A percentile compares a stretch with the other conserved stretches of the same genome.
phyloP scores from a whole-genome alignment of 2,888 invertebrate species.

The Cryptops parisi region DNA sequence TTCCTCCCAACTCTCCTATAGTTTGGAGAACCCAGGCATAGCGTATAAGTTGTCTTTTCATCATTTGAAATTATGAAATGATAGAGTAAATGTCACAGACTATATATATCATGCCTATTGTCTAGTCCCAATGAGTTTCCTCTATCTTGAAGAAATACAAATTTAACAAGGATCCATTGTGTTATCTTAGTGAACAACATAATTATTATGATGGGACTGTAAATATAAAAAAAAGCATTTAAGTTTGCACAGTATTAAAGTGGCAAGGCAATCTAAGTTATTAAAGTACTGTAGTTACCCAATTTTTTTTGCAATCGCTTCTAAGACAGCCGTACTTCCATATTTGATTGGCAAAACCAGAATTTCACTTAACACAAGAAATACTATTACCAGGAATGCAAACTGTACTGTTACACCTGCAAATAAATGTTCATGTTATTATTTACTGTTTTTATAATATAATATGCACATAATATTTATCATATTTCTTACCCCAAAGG shows the following conservation, averaged over 20 bases:
- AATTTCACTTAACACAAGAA: not conserved
- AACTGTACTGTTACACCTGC: not conserved
- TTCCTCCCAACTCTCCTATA: too few relatives aligned
- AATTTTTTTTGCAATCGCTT: too few relatives aligned
- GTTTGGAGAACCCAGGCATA: too few relatives aligned
- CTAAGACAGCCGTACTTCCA: not conserved
- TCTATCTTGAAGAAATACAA: not conserved
- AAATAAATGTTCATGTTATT: not conserved
- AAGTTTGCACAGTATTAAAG: too few relatives aligned
- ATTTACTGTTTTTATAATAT: too few relatives aligned
- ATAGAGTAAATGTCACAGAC: too few relatives aligned
- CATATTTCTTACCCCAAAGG: not conserved
- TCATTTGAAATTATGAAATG: too few relatives aligned
- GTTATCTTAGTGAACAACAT: not conserved
- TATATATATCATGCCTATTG: conserved; percentile 1
- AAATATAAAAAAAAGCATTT: too few relatives aligned
- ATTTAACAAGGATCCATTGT: not conserved
- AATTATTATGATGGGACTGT: not conserved
- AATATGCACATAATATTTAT: not conserved
- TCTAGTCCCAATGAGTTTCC: not conserved
- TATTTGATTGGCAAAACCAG: not conserved
- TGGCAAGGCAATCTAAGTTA: too few relatives aligned
- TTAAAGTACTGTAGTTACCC: too few relatives aligned
- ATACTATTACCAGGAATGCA: not conserved
- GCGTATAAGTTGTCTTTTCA: too few relatives aligned